Evolutionary conservation across 2,113 vertebrate genomes (phyloP), one percentile per base, ranked within the genome.

Genomic region (Grammomys dolichurus): DNA sequence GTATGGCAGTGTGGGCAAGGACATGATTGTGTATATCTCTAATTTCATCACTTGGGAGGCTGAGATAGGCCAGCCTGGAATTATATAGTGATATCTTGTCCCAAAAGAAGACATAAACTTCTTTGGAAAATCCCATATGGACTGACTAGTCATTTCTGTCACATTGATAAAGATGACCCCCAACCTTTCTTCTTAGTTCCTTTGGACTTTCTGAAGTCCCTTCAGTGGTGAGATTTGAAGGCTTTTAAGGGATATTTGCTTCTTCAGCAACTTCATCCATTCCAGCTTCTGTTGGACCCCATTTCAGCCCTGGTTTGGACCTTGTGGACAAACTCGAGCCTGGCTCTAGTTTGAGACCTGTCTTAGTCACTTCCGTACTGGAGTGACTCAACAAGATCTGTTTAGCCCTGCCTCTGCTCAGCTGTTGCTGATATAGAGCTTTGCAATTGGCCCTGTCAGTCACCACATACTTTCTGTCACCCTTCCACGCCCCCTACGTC

Each of bases 261-360:
- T 94, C 84, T 95, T 90, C 20, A 93, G 70, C 75, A 92, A 51
- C 84, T 87, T 12, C 33, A 69, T 90, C 28, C 28, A 81, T 76
- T 43, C 77, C 31, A 76, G 36, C 84, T 48, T 51, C 51, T 51
- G 51, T 51, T 51, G 51, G 51, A 1, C 51, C 9, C 51, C 51
- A 51, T 51, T 51, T 51, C 51, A 11, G 51, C 51, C 10, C 51
- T 11, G 51, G 10, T 51, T 51, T 51, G 51, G 51, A 10, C 51
- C 51, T 51, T 51, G 9, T 51, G 51, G 51, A 51, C 8, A 51
- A 51, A 51, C 51, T 51, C 10, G 10, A 51, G 51, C 51, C 51
- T 51, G 51, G 51, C 10, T 51, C 51, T 51, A 51, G 51, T 51
- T 51, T 51, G 51, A 51, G 51, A 51, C 51, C 51, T 51, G 51